Base-by-base conservation (phyloP, 2,888 invertebrate genomes). In the Eristalis arbustorum region DNA sequence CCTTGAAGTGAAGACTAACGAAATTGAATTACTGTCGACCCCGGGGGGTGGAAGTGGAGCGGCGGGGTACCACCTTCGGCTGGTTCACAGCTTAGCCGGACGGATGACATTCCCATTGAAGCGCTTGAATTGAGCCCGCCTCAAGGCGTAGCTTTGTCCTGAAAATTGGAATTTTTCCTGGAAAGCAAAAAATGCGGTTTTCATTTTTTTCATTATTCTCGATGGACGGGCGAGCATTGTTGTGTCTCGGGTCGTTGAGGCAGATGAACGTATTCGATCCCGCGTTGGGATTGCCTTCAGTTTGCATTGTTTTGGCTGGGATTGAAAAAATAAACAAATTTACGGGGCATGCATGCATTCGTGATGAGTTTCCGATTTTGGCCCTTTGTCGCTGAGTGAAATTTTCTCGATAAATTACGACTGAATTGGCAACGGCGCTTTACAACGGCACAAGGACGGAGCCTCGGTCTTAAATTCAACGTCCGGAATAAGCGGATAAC, bases 21-120 rank as follows among this genome's bases (percentile, higher is more conserved):
- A 74, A 74, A 80, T 74, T 80, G 80, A 68, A 80, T 80, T 73
- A 80, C 68, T 68, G 56, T 73, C 62, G 73, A 80, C 13, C n/a
- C n/a, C n/a, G 2, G 31, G 37, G 57, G 25, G 59, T 3, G 13
- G 14, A 14, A 13, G 3, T 40, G 62, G 22, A 62, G 28, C 62
- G 72, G 57, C 57, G 34, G 59, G 72, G 71, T 66, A 62, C 73
- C 80, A 80, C 80, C 61, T 68, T 56, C 73, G 73, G 34, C 57
- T 61, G 72, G 62, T 56, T 28, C 49, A 68, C 75, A 25, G 31
- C 22, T 37, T 25, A 13, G 13, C 23, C 25, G 59, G 59, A 25
- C 25, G 59, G 59, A 59, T 56, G 56, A 18, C 56, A 37, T 49
- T 49, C 49, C 49, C 49, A 14, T 59, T 59, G 59, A 25, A 59